Base-by-base conservation (phyloP, 1,140 invertebrate species). In the Drosophila punjabiensis region DNA sequence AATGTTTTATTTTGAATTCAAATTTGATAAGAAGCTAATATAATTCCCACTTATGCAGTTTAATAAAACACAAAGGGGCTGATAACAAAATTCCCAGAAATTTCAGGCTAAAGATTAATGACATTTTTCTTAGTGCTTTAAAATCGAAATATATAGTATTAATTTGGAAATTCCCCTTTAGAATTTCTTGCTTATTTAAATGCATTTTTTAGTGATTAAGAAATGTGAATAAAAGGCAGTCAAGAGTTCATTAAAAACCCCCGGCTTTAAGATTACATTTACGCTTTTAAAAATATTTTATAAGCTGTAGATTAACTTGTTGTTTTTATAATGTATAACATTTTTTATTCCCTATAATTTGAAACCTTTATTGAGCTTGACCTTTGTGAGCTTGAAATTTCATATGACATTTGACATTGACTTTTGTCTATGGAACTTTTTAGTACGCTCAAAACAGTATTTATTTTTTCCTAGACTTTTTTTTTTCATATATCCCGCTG, bases 361-460 rank as follows among this genome's bases (percentile, higher is more conserved):
- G 18, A 16, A 56, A 56, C 37, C 13, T 24, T 37, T 56, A 35
- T 14, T 14, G 4, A 24, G 32, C 18, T 37, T 56, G 33, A 52
- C 7, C 35, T 5, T 45, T 47, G n/a, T 28, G 24, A 67, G 24
- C 14, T 39, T 64, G 47, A 28, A 53, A 76, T 79, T 73, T 52
- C 43, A 66, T 68, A 53, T 33, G 13, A 13, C 67, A 33, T 71
- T 71, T 52, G 61, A 37, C 62, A 63, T 85, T 86, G 79, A 69
- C 79, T 75, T 68, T 71, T 70, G 65, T 47, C 67, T n/a, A 75
- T 50, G 33, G 28, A 63, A 58, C 35, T 47, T 68, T 68, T 45
- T 18, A 30, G 14, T 37, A 41, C 20, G 18, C 39, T 30, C 1
- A 43, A 32, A 18, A 48, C 11, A 39, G 14, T 41, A 10, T 43